Evolutionary conservation across 2,113 vertebrate species (phyloP).

Genomic region (Leptocoma aspasia): DNA sequence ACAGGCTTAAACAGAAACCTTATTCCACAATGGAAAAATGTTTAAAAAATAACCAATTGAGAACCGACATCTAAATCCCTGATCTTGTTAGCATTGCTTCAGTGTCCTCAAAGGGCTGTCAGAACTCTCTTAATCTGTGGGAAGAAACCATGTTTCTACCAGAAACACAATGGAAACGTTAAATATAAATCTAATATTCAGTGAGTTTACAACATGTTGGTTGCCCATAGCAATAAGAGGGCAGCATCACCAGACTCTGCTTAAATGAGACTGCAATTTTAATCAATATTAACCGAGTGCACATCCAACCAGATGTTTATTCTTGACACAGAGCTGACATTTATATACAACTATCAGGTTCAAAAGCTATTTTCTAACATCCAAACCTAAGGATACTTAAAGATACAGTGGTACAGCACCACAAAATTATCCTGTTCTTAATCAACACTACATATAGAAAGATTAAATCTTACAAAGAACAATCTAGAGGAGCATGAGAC

Average conservation of each 20-base stretch:
- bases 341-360: not conserved
- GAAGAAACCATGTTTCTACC: not conserved
- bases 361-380: not conserved
- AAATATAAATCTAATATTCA: not conserved
- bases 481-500: not conserved
- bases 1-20: not conserved
- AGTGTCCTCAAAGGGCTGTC: not conserved
- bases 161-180: not conserved
- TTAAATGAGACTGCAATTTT: not conserved
- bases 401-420: not conserved
- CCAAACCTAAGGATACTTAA: not conserved
- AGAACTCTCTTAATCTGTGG: not conserved
- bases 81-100: not conserved
- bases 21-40: not conserved
- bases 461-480: not conserved
- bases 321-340: not conserved
- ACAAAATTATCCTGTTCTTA: not conserved
- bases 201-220: not conserved
- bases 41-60: not conserved
- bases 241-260: not conserved
- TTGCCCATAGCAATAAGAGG: conserved; percentile 32
- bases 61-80: not conserved
- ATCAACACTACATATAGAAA: not conserved
- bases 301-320: not conserved
- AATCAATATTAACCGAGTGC: not conserved